Percentiles rank a stretch among this genome's conserved stretches.
phyloP scores from a whole-genome alignment of 2,797 vertebrate genomes.

The Oreortyx pictus region DNA sequence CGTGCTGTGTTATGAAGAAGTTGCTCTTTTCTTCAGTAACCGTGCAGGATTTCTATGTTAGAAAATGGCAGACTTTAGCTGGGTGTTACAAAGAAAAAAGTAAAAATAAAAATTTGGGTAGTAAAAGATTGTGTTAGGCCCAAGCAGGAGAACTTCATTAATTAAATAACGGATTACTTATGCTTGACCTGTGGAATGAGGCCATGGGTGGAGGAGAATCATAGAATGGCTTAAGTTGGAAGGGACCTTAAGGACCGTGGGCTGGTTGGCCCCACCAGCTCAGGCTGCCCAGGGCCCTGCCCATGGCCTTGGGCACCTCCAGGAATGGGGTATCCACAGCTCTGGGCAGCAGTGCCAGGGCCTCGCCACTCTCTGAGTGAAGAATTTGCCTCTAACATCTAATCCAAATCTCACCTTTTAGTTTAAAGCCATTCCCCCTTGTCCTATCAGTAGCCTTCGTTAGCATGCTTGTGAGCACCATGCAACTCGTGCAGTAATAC shows the following conservation, averaged over 20 bases:
- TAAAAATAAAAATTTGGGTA: neutral
- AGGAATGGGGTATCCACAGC: too few relatives aligned
- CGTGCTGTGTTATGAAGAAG: neutral
- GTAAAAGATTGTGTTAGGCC: neutral
- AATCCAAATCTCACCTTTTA: too few relatives aligned
- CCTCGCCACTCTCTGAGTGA: too few relatives aligned
- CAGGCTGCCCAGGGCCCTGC: too few relatives aligned
- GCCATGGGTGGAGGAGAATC: neutral
- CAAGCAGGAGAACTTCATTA: neutral
- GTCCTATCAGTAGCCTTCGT: neutral
- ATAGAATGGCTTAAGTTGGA: too few relatives aligned
- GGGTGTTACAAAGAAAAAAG: neutral
- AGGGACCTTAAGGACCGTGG: too few relatives aligned
- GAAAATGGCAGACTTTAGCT: neutral
- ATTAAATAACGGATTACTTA: neutral
- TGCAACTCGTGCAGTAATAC: rapidly evolving
- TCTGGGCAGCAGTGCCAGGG: too few relatives aligned
- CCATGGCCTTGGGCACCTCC: too few relatives aligned
- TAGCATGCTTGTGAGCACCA: neutral
- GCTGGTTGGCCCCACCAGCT: too few relatives aligned
- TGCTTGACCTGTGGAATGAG: neutral
- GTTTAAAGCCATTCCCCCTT: too few relatives aligned
- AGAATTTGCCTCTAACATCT: too few relatives aligned
- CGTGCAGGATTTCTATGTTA: neutral
- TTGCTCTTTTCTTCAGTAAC: neutral